phyloP scores from a whole-genome alignment of 2,888 invertebrate species.

The Suillia variegata region DNA sequence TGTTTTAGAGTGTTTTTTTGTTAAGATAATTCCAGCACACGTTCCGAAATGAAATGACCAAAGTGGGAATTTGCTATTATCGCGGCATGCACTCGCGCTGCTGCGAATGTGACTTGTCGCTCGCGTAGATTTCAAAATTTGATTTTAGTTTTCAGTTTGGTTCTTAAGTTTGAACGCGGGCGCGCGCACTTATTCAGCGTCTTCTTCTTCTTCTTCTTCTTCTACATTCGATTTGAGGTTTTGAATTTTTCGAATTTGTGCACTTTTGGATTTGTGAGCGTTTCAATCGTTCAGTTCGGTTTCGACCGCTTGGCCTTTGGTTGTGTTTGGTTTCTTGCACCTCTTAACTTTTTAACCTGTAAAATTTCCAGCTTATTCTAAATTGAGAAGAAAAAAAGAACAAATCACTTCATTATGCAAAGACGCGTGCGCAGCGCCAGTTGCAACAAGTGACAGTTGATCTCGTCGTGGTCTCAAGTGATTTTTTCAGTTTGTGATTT shows the following conservation, averaged over 20 bases:
- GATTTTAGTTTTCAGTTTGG: slow-evolving; percentile 25
- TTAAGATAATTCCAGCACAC: slow-evolving; percentile 8
- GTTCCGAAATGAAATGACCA: too few species aligned
- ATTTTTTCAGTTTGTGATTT: too few species aligned
- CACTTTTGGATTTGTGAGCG: too few species aligned
- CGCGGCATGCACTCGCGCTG: background rate
- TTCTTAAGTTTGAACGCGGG: slow-evolving; percentile 21
- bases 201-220: background rate
- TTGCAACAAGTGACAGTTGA: too few species aligned
- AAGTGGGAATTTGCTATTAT: background rate
- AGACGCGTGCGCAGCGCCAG: slow-evolving; percentile 50
- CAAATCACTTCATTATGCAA: slow-evolving; percentile 49
- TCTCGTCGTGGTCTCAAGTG: too few species aligned
- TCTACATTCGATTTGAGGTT: too few species aligned
- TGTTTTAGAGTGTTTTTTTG: background rate
- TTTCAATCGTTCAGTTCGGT: background rate
- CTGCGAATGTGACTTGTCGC: slow-evolving; percentile 8
- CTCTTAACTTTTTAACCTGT: background rate
- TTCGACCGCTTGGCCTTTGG: too few species aligned
- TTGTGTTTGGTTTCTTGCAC: background rate
- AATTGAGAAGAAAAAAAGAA: too few species aligned
- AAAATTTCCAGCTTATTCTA: too few species aligned
- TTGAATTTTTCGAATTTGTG: too few species aligned
- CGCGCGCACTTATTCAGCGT: background rate
- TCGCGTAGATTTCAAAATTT: slow-evolving; percentile 25